Conservation (phyloP, 2,888 invertebrate species). For the Ellobium chinense region DNA sequence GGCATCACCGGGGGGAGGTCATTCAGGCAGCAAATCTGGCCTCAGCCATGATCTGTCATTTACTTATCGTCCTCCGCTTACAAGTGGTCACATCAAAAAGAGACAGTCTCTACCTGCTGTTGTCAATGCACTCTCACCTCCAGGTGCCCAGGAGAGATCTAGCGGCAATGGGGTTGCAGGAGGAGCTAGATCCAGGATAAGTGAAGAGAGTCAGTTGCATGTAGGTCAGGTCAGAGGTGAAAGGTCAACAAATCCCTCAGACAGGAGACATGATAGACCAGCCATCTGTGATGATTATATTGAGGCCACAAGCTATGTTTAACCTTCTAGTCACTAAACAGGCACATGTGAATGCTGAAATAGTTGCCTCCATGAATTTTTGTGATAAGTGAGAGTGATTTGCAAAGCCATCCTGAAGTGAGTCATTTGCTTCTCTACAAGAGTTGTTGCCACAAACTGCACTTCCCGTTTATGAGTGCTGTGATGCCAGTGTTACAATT, state of each 20-base stretch:
- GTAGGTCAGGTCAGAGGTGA: neutral
- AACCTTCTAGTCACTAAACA: too few species aligned
- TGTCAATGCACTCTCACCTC: neutral
- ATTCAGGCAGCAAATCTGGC: constrained; percentile 31
- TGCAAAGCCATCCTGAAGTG: too few species aligned
- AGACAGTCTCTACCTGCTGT: constrained; percentile 33
- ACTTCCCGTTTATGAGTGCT: too few species aligned
- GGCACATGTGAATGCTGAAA: too few species aligned
- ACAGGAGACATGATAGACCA: constrained; percentile 4
- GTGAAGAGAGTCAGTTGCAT: too few species aligned
- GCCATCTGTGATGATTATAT: constrained; percentile 8
- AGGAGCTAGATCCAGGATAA: too few species aligned
- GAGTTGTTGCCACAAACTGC: too few species aligned
- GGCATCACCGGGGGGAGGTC: neutral
- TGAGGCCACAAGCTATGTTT: constrained; percentile 41
- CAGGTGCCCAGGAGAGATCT: neutral
- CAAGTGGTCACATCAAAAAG: constrained; percentile 10
- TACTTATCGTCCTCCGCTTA: constrained; percentile 15
- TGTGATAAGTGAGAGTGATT: too few species aligned
- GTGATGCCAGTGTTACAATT: too few species aligned
- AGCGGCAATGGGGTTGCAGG: neutral
- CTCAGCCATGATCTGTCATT: constrained; percentile 42
- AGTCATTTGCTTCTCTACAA: too few species aligned
- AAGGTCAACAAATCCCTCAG: neutral
- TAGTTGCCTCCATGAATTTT: too few species aligned